Evolutionary conservation across 2,797 vertebrate genomes (phyloP), one percentile per base, ranked within the genome.

Genomic region (Rhinophrynus dorsalis): DNA sequence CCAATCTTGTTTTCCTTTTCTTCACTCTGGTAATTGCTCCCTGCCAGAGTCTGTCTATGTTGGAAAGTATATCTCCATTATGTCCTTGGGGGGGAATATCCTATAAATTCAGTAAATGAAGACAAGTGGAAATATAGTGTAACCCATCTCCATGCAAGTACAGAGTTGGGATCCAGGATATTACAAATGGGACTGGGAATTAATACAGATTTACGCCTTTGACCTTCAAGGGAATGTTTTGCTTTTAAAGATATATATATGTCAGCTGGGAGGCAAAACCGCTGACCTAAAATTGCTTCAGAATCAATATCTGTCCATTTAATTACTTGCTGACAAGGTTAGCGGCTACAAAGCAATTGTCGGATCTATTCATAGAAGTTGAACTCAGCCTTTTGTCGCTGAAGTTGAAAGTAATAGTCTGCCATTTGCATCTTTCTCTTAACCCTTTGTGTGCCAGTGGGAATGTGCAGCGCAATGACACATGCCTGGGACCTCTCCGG

Each of bases 231-330:
- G 13, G n/a, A 51, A 6, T 32, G 6, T 48, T 18, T 24, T 24
- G 2, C 37, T 62, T 44, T 5, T 27, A 29, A 55, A 33, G 11
- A 48, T 33, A n/a, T 44, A 12, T 26, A 26, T 52, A 27, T 55
- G 20, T 6, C 18, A 33, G 63, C 56, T 17, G 11, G 33, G 3
- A 33, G 47, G 38, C 18, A 20, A 50, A 63, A 40, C 10, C 52
- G 37, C 9, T 58, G 60, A 64, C 52, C 60, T 64, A 33, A 47
- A 58, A 47, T 50, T 40, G 30, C 68, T 17, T 24, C 15, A n/a
- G 17, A 50, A 72, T 72, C 59, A 51, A 72, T 72, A 58, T 7
- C 10, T 26, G 30, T 35, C 59, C 32, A 30, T 51, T 65, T 51
- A 50, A 64, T 64, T 65, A 37, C 56, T 38, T 63, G 59, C 59